Evolutionary conservation across 1,140 invertebrate species (phyloP).

Genomic region (Ladona fulva): DNA sequence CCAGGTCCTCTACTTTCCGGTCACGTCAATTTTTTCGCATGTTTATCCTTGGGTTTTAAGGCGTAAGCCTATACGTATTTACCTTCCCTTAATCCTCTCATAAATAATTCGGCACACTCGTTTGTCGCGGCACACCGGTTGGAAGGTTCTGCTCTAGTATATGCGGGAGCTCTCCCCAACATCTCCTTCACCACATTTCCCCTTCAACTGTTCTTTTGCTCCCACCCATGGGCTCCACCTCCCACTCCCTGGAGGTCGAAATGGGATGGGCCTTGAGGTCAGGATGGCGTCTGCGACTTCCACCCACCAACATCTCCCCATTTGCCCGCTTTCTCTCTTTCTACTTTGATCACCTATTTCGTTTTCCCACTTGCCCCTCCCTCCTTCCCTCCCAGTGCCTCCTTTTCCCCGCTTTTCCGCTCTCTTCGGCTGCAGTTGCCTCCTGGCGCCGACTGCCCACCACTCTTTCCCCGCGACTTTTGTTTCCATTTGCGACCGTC

Average conservation of each 20-base stretch:
- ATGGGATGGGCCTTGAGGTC: neutral
- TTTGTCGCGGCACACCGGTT: too few species aligned
- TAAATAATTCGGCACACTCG: too few species aligned
- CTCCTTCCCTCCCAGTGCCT: neutral
- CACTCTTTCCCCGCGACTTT: too few species aligned
- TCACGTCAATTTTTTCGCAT: too few species aligned
- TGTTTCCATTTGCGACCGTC: too few species aligned
- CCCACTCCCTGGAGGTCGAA: neutral
- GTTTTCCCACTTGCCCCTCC: neutral
- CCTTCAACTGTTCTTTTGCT: neutral
- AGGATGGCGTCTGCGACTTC: neutral
- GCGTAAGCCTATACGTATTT: neutral
- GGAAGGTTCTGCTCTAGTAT: too few species aligned
- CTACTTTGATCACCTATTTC: neutral
- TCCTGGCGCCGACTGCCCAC: too few species aligned
- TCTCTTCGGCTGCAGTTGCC: neutral
- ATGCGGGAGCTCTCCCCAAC: neutral
- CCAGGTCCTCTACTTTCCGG: too few species aligned
- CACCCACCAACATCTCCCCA: neutral
- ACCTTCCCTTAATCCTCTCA: neutral
- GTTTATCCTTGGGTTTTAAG: neutral
- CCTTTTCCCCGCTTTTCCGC: neutral
- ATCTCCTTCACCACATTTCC: neutral
- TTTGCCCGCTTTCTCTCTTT: neutral
- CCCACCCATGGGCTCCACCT: neutral